Base-by-base conservation (phyloP, 1,140 invertebrate genomes). In the Neelides sp. region DNA sequence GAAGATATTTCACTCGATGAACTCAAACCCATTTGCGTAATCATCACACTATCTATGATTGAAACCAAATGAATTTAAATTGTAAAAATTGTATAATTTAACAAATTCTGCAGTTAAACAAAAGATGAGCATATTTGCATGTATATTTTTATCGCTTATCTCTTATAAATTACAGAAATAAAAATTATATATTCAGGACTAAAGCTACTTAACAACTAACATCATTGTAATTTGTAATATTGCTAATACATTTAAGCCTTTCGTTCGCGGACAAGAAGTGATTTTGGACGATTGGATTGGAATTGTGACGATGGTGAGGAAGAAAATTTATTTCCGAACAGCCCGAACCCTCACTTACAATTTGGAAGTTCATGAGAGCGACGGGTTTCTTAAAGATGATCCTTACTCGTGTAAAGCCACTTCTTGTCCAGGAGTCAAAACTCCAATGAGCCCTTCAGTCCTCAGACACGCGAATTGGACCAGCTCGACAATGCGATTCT, bases 1-100 rank as follows among this genome's bases (percentile, higher is more conserved):
- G 80, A 80, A 35, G 79, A 84, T 69, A 79, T 94, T 10, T 75
- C 77, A 24, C 82, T 83, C 52, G 79, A 83, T 63, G 74, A 87
- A 57, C 71, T 94, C 10, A 72, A 77, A 43, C 78, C 80, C 1
- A 68, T 92, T 19, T 79, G 84, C 65, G 82, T 80, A 66, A 62
- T n/a, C n/a, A n/a, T n/a, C n/a, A n/a, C n/a, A n/a, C n/a, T n/a
- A n/a, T n/a, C n/a, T n/a, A n/a, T n/a, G n/a, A n/a, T n/a, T n/a
- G n/a, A n/a, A n/a, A n/a, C n/a, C n/a, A n/a, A n/a, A n/a, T n/a
- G n/a, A n/a, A n/a, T n/a, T n/a, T n/a, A n/a, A n/a, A n/a, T n/a
- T n/a, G n/a, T n/a, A n/a, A n/a, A n/a, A n/a, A n/a, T n/a, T n/a
- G n/a, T n/a, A n/a, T n/a, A n/a, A n/a, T n/a, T n/a, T n/a, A n/a